Evolutionary conservation across 2,113 vertebrate genomes (phyloP).

Genomic region (Atherinomorus stipes): DNA sequence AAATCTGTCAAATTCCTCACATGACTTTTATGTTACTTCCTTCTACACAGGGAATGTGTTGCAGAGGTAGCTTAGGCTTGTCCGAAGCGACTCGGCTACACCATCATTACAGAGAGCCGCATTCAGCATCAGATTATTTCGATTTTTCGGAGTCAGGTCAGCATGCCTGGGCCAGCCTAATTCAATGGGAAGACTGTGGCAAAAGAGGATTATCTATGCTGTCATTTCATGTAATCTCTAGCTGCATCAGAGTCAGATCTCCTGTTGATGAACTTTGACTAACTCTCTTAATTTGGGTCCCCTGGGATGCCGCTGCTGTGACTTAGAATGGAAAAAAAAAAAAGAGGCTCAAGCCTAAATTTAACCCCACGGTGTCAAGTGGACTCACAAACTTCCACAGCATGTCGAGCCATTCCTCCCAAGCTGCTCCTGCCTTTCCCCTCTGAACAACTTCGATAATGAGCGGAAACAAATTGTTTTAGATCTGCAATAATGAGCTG

Average conservation of each 20-base stretch:
- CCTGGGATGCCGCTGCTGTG: slow-evolving; percentile 37
- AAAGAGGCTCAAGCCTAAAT: slow-evolving; percentile 38
- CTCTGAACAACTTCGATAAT: neutral
- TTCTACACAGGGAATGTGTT: slow-evolving; percentile 27
- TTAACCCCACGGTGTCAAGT: slow-evolving; percentile 26
- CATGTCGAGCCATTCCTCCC: neutral
- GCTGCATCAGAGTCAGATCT: slow-evolving; percentile 50
- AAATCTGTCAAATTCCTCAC: slow-evolving; percentile 54
- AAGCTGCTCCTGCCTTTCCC: neutral
- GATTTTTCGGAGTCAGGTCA: slow-evolving; percentile 53
- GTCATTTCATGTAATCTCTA: slow-evolving; percentile 63
- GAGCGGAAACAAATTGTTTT: neutral
- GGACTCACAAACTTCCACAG: slow-evolving; percentile 26
- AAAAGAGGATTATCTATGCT: slow-evolving; percentile 64
- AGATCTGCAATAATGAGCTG: slow-evolving; percentile 5
- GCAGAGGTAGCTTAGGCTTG: slow-evolving; percentile 36
- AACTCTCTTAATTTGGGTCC: slow-evolving; percentile 57
- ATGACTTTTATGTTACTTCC: slow-evolving; percentile 12
- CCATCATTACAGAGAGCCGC: slow-evolving; percentile 17
- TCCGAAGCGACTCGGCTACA: slow-evolving; percentile 13
- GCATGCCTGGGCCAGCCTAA: slow-evolving; percentile 12
- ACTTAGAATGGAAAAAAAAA: slow-evolving; percentile 36
- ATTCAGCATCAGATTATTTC: slow-evolving; percentile 27
- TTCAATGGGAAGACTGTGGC: slow-evolving; percentile 39
- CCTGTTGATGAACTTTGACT: slow-evolving; percentile 59